Percentiles rank a stretch among this genome's conserved stretches.
These are phyloP conservation scores for Oscheius sp. DNA, from an alignment of 2,888 invertebrate genomes.

Conservation along the genomic window DNA sequence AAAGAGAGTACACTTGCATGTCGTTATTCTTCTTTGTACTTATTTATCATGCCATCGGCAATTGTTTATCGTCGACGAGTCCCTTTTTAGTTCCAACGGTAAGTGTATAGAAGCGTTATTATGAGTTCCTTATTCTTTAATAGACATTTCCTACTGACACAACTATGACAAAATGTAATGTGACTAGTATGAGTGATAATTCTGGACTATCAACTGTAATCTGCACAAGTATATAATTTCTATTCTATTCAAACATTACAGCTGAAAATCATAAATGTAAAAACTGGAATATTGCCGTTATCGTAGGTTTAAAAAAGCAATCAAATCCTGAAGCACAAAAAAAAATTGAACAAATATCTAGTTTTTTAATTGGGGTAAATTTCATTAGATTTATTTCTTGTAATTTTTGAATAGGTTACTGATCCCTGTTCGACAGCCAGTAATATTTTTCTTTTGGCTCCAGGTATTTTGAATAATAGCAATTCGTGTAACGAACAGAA, in stretches of 20 bases:
- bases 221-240: background rate
- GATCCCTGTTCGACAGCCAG: background rate
- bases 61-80: too few species aligned
- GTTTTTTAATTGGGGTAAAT: background rate
- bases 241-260: background rate
- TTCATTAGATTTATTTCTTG: background rate
- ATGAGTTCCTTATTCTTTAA: background rate
- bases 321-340: background rate
- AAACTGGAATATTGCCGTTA: conserved; percentile 16
- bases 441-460: background rate
- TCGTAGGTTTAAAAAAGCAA: background rate
- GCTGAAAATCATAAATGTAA: background rate
- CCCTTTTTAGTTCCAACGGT: background rate
- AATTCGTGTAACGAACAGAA: background rate
- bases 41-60: too few species aligned
- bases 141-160: background rate
- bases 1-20: background rate
- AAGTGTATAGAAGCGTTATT: background rate
- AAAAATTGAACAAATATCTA: background rate
- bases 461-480: background rate
- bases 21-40: background rate
- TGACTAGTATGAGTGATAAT: background rate
- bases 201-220: background rate
- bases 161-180: background rate
- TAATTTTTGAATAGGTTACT: background rate